Percentiles rank a stretch among this genome's conserved stretches.
phyloP scores from a whole-genome alignment of 2,113 vertebrate genomes.

The Tricholaema leucomelas region DNA sequence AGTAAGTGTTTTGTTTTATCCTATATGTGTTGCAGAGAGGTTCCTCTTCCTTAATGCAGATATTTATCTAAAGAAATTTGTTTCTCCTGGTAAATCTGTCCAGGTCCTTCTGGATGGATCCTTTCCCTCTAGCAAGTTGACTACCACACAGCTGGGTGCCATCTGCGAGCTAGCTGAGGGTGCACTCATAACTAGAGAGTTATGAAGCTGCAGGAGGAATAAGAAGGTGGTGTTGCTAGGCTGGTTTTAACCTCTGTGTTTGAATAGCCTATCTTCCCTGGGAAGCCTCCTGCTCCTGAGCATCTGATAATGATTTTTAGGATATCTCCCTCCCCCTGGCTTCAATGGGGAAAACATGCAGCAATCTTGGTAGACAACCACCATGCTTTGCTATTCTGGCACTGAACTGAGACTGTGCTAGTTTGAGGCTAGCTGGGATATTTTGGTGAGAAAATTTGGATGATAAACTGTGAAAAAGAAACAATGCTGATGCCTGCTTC shows the following conservation, averaged over 20 bases:
- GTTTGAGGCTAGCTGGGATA: no score
- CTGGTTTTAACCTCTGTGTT: conserved; percentile 1
- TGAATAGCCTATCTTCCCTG: background rate
- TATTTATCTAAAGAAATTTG: background rate
- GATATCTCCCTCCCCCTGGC: background rate
- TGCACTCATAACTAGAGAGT: no score
- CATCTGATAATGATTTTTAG: background rate
- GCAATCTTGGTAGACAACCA: background rate
- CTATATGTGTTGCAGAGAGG: background rate
- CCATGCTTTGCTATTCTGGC: background rate
- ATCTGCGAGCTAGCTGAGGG: no score
- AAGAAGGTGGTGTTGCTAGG: background rate
- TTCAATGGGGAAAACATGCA: background rate
- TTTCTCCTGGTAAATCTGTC: background rate
- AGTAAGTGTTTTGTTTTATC: background rate
- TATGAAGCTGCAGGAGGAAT: background rate
- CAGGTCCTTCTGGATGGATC: no score
- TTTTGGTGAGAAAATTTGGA: no score
- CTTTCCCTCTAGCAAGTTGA: no score
- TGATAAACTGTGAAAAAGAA: no score
- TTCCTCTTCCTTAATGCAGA: background rate
- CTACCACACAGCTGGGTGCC: no score
- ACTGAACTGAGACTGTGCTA: no score
- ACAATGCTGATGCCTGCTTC: no score
- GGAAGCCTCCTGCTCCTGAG: background rate